Base-by-base conservation (phyloP, 1,140 invertebrate genomes). In the Cydia strobilella region DNA sequence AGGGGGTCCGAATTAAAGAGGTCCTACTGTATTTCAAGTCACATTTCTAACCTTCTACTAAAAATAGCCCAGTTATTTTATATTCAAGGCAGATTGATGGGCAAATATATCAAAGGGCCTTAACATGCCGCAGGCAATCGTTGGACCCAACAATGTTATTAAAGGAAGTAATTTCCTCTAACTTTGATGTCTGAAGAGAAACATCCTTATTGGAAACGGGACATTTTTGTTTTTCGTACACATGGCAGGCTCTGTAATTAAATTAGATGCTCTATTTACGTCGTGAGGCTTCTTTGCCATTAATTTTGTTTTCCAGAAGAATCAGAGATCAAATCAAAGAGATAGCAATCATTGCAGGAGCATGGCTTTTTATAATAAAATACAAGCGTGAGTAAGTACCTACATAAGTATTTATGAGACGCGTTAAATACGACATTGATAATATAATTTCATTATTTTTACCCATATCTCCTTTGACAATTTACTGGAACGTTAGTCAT, bases 181-280 rank as follows among this genome's bases (percentile, higher is more conserved):
- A 20, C 51, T 59, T 59, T 59, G 51, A 59, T 59, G 51, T 59
- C 51, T 59, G 51, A n/a, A 4, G n/a, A 51, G 48, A 59, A 51
- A 51, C 15, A 51, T 59, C 51, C 15, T 23, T 59, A 59, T 59
- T 59, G 51, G 51, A 51, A 6, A 51, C 48, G 15, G 7, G 51
- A 23, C 51, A 59, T 59, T 59, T 59, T 59, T 59, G 51, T 59
- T 20, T 23, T 51, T 7, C 15, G n/a, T 59, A 59, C 51, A 59
- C 51, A 10, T 20, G 18, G 7, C 15, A 0, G 7, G 51, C 10
- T n/a, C 1, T 4, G 48, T 59, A 59, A 59, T 59, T 59, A 9
- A 59, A 59, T 59, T 20, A 20, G 18, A 23, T 51, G 18, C n/a
- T n/a, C n/a, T n/a, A 20, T 23, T 0, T 59, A 20, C 18, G n/a